Evolutionary conservation across 1,140 invertebrate species (phyloP).

Genomic region (Chrysopa pallens): DNA sequence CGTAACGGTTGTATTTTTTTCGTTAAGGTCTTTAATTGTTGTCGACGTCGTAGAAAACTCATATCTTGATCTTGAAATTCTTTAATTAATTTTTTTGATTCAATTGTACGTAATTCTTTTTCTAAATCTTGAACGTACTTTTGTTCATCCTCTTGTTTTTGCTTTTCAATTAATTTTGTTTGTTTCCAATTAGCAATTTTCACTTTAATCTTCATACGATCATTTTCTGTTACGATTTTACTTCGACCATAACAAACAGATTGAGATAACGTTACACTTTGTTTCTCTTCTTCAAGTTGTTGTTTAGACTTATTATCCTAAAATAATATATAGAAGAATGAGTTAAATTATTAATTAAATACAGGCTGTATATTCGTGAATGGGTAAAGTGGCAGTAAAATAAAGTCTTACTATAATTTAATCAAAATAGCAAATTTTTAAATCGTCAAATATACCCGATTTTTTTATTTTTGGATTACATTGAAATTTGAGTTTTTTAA

Average conservation of each 20-base stretch:
- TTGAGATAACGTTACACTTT: constrained; percentile 2
- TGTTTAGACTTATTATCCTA: constrained; percentile 4
- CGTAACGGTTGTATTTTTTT: background rate
- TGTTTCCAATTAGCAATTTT: constrained; percentile 10
- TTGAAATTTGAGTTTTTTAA: too few species aligned
- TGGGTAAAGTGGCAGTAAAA: too few species aligned
- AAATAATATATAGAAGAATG: too few species aligned
- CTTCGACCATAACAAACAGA: too few species aligned
- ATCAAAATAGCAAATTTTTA: too few species aligned
- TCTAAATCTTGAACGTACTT: constrained; percentile 2
- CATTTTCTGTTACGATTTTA: too few species aligned
- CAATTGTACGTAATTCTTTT: constrained; percentile 2
- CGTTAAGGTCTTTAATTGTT: background rate
- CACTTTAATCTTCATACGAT: constrained; percentile 1
- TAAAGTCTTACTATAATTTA: too few species aligned
- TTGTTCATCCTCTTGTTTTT: constrained; percentile 4
- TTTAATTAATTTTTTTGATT: background rate
- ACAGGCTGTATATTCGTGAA: too few species aligned
- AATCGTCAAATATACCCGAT: too few species aligned
- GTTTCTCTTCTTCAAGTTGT: constrained; percentile 6
- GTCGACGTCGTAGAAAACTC: background rate
- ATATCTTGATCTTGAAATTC: constrained; percentile 2
- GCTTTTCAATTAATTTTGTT: constrained; percentile 6
- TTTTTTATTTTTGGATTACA: too few species aligned
- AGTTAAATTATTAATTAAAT: too few species aligned